phyloP scores from a whole-genome alignment of 1,140 invertebrate species.

The Apis laboriosa region DNA sequence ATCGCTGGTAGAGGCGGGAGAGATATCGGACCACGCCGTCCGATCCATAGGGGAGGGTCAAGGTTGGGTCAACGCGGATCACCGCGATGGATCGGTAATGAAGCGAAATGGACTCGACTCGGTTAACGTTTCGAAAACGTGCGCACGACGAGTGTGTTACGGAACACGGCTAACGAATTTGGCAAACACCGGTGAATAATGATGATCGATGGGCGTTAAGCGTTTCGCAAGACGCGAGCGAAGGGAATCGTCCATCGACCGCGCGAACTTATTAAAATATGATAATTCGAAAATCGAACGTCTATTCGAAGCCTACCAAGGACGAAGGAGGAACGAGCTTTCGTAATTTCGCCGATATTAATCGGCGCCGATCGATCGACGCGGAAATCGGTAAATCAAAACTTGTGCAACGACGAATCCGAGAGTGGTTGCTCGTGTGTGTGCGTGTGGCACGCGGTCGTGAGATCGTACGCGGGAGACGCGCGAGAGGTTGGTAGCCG shows the following conservation, averaged over 20 bases:
- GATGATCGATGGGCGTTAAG: slow-evolving; percentile 65
- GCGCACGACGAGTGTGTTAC: neutral
- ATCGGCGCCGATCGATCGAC: neutral
- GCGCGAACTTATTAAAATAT: slow-evolving; percentile 55
- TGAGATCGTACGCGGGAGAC: neutral
- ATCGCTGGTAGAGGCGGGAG: slow-evolving; percentile 11
- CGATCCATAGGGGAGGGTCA: slow-evolving; percentile 44
- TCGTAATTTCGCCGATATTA: slow-evolving; percentile 5
- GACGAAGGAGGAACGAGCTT: neutral
- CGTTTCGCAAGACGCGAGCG: slow-evolving; percentile 48
- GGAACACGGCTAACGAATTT: slow-evolving; percentile 48
- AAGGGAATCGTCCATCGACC: slow-evolving; percentile 39
- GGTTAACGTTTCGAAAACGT: neutral
- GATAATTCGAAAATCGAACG: slow-evolving; percentile 42
- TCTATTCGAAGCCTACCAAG: neutral
- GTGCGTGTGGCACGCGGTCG: no score
- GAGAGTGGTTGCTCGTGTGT: neutral
- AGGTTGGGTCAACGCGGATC: slow-evolving; percentile 62
- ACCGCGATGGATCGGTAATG: slow-evolving; percentile 57
- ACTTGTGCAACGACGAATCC: neutral
- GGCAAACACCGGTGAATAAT: slow-evolving; percentile 62
- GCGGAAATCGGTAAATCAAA: neutral
- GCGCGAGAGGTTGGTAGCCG: neutral
- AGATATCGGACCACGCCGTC: slow-evolving; percentile 56
- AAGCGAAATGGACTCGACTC: slow-evolving; percentile 66